Base-by-base conservation (phyloP, 2,888 invertebrate species). In the Mimumesa dahlbomi region DNA sequence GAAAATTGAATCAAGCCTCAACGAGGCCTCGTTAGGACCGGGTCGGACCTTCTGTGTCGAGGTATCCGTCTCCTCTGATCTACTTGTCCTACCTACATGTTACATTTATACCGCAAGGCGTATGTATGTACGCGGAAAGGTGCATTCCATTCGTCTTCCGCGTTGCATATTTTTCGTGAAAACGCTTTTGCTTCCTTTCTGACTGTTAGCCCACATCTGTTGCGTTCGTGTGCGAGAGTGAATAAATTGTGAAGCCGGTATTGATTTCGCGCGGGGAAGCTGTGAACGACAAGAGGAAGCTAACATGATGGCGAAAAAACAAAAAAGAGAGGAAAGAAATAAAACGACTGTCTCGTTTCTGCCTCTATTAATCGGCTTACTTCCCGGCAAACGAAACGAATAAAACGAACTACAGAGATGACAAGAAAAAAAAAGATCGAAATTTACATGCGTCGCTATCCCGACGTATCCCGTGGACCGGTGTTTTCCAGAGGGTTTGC, bases 11-110 rank as follows among this genome's bases (percentile, higher is more conserved):
- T 77, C 72, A 75, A 68, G 57, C 66, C 58, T 74, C 64, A 43
- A 74, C 74, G 77, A 77, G 77, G 64, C 52, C 58, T 77, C 72
- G 79, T 79, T 75, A 75, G 65, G 36, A n/a, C 18, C 45, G 78
- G 38, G 46, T 52, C 49, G 59, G 63, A 61, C 49, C 14, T 34
- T 19, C 31, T 36, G 21, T 36, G 56, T 16, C 54, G 48, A 42
- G 31, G 34, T 45, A 40, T 42, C 38, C 54, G 49, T 19, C 50
- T 42, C 40, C 57, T 45, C 42, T 45, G 58, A 46, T 59, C 29
- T 21, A 45, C 50, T 59, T 46, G 63, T 11, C n/a, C n/a, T n/a
- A n/a, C n/a, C n/a, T n/a, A 13, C 61, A 16, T 45, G 38, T 50
- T 31, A 34, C 16, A n/a, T n/a, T n/a, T n/a, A n/a, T n/a, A n/a